Evolutionary conservation across 2,888 invertebrate species (phyloP).

Genomic region (Agriopis leucophaearia): DNA sequence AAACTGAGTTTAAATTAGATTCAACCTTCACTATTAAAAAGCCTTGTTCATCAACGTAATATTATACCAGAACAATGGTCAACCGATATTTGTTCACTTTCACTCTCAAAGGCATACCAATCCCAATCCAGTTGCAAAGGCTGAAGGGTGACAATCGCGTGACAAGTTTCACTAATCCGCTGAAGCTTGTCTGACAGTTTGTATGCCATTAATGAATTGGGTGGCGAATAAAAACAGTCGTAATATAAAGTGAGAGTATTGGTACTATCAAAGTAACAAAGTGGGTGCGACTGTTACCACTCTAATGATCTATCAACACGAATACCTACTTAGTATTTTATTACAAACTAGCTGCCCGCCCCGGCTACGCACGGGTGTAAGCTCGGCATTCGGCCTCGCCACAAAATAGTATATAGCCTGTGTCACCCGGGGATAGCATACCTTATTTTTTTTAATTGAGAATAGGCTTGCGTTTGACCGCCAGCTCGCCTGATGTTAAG

Average conservation of each 20-base stretch:
- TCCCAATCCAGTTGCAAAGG: conserved; percentile 13
- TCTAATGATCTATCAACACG: conserved; percentile 55
- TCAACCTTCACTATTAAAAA: conserved; percentile 43
- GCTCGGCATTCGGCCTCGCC: too few species aligned
- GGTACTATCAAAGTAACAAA: conserved; percentile 51
- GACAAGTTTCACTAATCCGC: conserved; percentile 2
- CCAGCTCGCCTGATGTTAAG: too few species aligned
- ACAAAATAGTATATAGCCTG: too few species aligned
- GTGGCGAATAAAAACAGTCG: conserved; percentile 49
- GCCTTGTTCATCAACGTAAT: conserved; percentile 43
- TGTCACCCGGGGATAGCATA: too few species aligned
- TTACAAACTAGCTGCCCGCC: too few species aligned
- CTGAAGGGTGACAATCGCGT: conserved; percentile 24
- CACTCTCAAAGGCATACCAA: conserved; percentile 21
- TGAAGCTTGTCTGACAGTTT: conserved; percentile 26
- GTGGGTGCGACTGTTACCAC: conserved; percentile 47
- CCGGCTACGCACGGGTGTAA: too few species aligned
- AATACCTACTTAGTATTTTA: conserved; percentile 14
- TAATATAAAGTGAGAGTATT: conserved; percentile 52
- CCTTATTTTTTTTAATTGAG: too few species aligned
- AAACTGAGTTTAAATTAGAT: conserved; percentile 36
- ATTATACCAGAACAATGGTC: conserved; percentile 36
- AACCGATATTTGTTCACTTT: conserved; percentile 35
- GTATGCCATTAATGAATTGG: conserved; percentile 39
- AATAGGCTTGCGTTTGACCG: too few species aligned